Conservation (phyloP, 2,888 invertebrate species). For the Dynastes tityus region DNA sequence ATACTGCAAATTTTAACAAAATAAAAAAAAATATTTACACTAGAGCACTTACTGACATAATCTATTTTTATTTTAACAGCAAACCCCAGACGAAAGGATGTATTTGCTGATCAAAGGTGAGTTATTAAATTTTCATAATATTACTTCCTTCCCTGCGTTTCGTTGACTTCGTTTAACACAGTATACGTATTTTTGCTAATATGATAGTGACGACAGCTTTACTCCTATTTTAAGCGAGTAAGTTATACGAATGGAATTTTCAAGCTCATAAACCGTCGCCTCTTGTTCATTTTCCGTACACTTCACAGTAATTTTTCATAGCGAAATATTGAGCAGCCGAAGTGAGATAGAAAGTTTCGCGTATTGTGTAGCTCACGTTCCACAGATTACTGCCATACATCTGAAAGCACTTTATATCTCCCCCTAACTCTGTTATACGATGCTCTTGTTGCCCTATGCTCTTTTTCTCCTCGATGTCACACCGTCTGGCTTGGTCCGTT, state of each 20-base stretch:
- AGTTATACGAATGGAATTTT: constrained; percentile 54
- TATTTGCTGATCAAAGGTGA: not conserved
- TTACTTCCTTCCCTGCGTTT: too few relatives aligned
- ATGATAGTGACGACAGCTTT: not conserved
- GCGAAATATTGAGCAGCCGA: constrained; percentile 32
- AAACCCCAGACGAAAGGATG: too few relatives aligned
- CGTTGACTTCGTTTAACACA: too few relatives aligned
- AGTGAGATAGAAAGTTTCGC: constrained; percentile 47
- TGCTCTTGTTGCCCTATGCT: constrained; percentile 40
- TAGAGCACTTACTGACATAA: too few relatives aligned
- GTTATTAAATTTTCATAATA: not conserved
- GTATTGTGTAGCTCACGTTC: constrained; percentile 51
- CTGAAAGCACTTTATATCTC: constrained; percentile 50
- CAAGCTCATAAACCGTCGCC: constrained; percentile 52
- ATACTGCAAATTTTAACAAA: too few relatives aligned
- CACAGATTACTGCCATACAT: constrained; percentile 49
- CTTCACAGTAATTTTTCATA: constrained; percentile 52
- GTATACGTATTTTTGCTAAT: not conserved
- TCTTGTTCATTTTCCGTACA: constrained; percentile 45
- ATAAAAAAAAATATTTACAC: too few relatives aligned
- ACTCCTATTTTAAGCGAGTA: constrained; percentile 48
- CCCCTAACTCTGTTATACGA: constrained; percentile 49
- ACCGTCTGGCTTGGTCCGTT: constrained; percentile 45
- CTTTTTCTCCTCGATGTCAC: constrained; percentile 33
- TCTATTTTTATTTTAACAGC: too few relatives aligned